Conservation (phyloP, 1,140 invertebrate genomes). For the Sycophaga agraensis region DNA sequence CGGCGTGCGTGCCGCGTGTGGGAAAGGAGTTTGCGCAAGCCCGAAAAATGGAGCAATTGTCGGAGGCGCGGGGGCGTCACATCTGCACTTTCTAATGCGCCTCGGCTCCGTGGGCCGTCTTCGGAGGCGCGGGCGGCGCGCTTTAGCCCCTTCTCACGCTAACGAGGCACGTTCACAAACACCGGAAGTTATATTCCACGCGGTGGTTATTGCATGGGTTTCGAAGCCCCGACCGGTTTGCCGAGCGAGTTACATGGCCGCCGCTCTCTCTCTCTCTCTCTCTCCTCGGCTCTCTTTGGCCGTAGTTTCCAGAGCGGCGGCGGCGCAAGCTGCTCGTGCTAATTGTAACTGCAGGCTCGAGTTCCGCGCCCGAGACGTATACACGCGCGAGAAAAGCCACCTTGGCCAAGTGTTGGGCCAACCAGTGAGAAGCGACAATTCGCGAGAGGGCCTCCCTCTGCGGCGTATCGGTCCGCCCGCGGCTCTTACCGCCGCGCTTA, state of each 20-base stretch:
- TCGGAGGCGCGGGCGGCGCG: no score
- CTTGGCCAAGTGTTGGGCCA: neutral
- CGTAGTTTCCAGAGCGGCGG: slow-evolving; percentile 10
- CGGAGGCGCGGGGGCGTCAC: no score
- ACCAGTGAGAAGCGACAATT: slow-evolving; percentile 10
- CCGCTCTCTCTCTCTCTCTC: neutral
- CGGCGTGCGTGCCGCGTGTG: no score
- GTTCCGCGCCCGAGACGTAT: neutral
- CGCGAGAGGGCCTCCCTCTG: no score
- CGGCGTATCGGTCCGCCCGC: no score
- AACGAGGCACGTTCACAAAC: slow-evolving; percentile 32
- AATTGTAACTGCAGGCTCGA: slow-evolving; percentile 21
- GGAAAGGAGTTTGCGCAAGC: no score
- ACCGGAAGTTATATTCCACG: slow-evolving; percentile 27
- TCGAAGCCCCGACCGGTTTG: slow-evolving; percentile 18
- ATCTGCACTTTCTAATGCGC: no score
- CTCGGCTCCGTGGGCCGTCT: no score
- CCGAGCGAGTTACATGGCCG: slow-evolving; percentile 27
- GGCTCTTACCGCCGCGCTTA: no score
- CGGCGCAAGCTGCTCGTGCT: slow-evolving; percentile 7
- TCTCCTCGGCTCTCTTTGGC: neutral
- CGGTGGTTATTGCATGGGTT: slow-evolving; percentile 25
- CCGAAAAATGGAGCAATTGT: no score
- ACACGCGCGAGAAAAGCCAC: neutral
- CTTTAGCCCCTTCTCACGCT: slow-evolving; percentile 18